Evolutionary conservation across 2,888 invertebrate species (phyloP).

Genomic region (Drosophila kambysellisi): DNA sequence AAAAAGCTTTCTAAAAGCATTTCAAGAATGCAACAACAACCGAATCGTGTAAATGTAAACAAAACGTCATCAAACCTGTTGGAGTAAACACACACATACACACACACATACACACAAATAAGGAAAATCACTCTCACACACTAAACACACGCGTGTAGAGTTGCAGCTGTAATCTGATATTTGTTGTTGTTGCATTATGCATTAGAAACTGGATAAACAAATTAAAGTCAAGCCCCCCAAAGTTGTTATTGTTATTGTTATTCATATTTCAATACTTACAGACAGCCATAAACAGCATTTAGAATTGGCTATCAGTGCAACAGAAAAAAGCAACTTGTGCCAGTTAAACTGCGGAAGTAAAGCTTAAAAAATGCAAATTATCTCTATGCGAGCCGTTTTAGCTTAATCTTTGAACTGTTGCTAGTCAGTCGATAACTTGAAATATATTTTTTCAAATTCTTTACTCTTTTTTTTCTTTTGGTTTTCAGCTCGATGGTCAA

Average conservation of each 20-base stretch:
- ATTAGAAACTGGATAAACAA: slow-evolving; percentile 63
- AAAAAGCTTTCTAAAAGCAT: slow-evolving; percentile 38
- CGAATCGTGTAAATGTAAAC: slow-evolving; percentile 59
- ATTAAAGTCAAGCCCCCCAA: slow-evolving; percentile 64
- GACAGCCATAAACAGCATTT: slow-evolving; percentile 8
- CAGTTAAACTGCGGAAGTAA: slow-evolving; percentile 30
- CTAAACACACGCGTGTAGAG: background rate
- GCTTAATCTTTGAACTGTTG: slow-evolving; percentile 18
- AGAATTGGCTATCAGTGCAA: slow-evolving; percentile 1
- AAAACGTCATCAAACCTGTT: slow-evolving; percentile 69
- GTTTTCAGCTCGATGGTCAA: slow-evolving; percentile 76
- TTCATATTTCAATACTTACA: slow-evolving; percentile 11
- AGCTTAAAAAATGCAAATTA: slow-evolving; percentile 38
- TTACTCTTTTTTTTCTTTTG: background rate
- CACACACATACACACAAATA: background rate
- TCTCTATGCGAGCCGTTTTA: background rate
- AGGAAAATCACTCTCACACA: too few relatives aligned
- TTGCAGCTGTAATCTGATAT: slow-evolving; percentile 13
- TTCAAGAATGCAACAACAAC: slow-evolving; percentile 34
- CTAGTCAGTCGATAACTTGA: slow-evolving; percentile 25
- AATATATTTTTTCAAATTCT: slow-evolving; percentile 8
- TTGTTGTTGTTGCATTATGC: slow-evolving; percentile 25
- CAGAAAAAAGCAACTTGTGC: background rate
- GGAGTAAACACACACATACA: slow-evolving; percentile 2
- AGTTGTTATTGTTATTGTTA: slow-evolving; percentile 15